A percentile compares a stretch with the other conserved stretches of the same genome.
These are phyloP conservation scores for Borostomias antarcticus DNA, from an alignment of 2,797 vertebrate genomes.

Conservation along the genomic window DNA sequence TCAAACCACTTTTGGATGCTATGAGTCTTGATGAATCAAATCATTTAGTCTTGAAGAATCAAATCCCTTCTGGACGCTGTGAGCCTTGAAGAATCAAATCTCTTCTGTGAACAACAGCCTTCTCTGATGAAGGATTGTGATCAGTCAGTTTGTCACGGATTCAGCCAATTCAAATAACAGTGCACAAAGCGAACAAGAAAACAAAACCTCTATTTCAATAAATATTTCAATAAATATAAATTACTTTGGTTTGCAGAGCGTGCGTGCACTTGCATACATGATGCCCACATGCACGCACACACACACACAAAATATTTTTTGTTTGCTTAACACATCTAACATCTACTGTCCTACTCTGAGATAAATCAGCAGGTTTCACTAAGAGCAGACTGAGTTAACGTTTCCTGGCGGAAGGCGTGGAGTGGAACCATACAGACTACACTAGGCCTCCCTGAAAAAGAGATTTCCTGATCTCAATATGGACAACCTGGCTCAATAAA, in stretches of 20 bases:
- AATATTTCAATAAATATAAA: too few species aligned
- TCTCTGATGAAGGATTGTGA: too few species aligned
- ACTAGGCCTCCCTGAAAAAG: not conserved
- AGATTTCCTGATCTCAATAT: too few species aligned
- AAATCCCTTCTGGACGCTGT: too few species aligned
- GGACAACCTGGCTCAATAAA: not conserved
- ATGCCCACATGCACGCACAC: not conserved
- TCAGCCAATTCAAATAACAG: too few species aligned
- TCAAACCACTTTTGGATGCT: too few species aligned
- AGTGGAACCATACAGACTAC: constrained; percentile 8
- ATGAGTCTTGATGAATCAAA: too few species aligned
- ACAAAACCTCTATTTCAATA: not conserved
- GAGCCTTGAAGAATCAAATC: too few species aligned
- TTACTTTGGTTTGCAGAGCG: not conserved
- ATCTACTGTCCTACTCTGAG: not conserved
- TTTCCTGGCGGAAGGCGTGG: not conserved
- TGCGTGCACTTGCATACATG: not conserved
- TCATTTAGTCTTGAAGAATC: too few species aligned
- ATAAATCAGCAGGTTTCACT: not conserved
- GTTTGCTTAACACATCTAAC: not conserved
- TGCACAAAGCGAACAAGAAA: too few species aligned
- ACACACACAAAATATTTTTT: not conserved
- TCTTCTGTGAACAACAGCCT: too few species aligned
- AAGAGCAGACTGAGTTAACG: not conserved
- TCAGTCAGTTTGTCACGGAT: not conserved